Percentiles rank a stretch among this genome's conserved stretches.
Conservation (phyloP, 37 sponge, comb jelly and placozoan genomes). For the Oopsacas minuta region DNA sequence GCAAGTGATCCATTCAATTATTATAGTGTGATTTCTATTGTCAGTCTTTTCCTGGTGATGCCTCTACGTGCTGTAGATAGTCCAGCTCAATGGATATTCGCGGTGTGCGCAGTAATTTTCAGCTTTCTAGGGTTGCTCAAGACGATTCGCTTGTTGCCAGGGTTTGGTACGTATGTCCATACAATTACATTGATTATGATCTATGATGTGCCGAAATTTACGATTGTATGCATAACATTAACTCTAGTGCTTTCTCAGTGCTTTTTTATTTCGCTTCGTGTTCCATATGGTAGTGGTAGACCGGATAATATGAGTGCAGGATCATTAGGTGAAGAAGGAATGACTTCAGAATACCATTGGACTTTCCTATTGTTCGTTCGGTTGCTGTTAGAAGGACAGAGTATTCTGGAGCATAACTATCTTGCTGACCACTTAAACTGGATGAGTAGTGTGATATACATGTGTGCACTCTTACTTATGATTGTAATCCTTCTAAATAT, state of each 20-base stretch:
- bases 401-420: not conserved
- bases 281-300: not conserved
- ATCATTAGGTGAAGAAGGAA: not conserved
- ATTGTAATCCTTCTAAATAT: not conserved
- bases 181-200: not conserved
- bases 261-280: not conserved
- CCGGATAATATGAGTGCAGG: not conserved
- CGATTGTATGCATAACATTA: not conserved
- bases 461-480: not conserved
- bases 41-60: not conserved
- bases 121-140: not conserved
- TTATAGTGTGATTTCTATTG: not conserved
- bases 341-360: not conserved
- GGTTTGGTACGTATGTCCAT: not conserved
- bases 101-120: not conserved
- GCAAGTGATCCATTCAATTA: not conserved
- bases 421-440: not conserved
- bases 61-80: not conserved
- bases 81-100: constrained; percentile 10
- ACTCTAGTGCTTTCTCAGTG: not conserved
- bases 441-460: not conserved
- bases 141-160: not conserved
- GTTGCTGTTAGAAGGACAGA: not conserved
- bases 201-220: not conserved
- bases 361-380: not conserved